phyloP scores from a whole-genome alignment of 2,888 invertebrate genomes.

The Parnassius apollo region DNA sequence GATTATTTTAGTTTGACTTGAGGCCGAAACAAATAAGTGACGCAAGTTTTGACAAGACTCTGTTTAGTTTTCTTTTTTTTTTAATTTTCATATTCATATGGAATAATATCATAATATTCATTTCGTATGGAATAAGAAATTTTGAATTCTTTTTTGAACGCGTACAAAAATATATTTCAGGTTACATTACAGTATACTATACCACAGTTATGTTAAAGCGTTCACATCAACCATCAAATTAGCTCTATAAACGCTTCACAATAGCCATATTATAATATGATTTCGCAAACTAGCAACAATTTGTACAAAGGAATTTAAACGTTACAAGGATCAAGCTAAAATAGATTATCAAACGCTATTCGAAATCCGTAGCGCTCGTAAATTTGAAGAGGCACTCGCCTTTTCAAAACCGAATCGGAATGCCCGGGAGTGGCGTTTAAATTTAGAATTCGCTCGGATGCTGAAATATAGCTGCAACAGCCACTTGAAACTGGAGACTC shows the following conservation, averaged over 20 bases:
- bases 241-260: constrained; percentile 42
- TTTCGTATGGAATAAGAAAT: too few species aligned
- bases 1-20: constrained; percentile 10
- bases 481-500: constrained; percentile 23
- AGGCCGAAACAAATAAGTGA: neutral
- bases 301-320: constrained; percentile 34
- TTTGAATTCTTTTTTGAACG: too few species aligned
- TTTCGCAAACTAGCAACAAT: constrained; percentile 30
- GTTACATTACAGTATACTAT: constrained; percentile 12
- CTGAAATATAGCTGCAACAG: constrained; percentile 46
- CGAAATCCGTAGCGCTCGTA: constrained; percentile 44
- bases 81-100: too few species aligned
- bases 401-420: constrained; percentile 63
- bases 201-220: constrained; percentile 32
- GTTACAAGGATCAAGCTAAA: constrained; percentile 36
- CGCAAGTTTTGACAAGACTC: too few species aligned
- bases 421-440: constrained; percentile 54
- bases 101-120: too few species aligned
- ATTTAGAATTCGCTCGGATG: constrained; percentile 56
- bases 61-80: too few species aligned
- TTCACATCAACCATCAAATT: constrained; percentile 46
- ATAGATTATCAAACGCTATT: constrained; percentile 41
- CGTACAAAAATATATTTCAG: too few species aligned
- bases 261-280: constrained; percentile 31
- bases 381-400: constrained; percentile 62